Base-by-base conservation (phyloP, 2,797 vertebrate species). In the Xenopus petersii region DNA sequence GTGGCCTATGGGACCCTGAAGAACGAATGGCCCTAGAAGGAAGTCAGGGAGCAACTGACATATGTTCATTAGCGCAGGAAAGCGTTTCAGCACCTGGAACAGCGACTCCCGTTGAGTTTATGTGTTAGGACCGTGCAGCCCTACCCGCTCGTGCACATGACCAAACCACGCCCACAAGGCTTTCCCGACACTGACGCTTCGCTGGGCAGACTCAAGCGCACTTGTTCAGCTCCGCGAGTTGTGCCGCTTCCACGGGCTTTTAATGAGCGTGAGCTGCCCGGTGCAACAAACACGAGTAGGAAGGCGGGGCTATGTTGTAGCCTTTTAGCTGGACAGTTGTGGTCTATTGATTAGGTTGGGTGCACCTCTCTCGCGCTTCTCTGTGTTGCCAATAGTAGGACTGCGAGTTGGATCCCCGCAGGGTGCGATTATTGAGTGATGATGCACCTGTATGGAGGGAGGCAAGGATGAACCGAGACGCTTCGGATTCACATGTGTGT, bases 371-470 rank as follows among this genome's bases (percentile, higher is more conserved):
- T 56, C 15, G 0, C 54, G n/a, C 12, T 26, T 30, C 24, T 64
- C 17, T 30, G 10, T 26, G 5, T 1, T 58, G 26, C 11, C 13
- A 63, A 30, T 13, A 64, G 13, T 36, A 17, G 64, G 64, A 42
- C 58, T 64, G 60, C 56, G 15, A 59, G 11, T n/a, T 47, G 68
- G 68, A 17, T 12, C 5, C 33, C 36, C 2, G 26, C 26, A 21
- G 33, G 13, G 5, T 46, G n/a, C 30, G n/a, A 10, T 51, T n/a
- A 16, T 13, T 10, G 30, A 70, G 42, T 60, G 55, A 70, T 58
- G 63, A 70, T 58, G 63, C 56, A 77, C 71, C 71, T 78, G 70
- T 62, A 73, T 78, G 76, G 76, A 59, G 64, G 42, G 64, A 59
- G 71, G 42, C 58, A 71, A 78, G 61, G 71, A 78, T 73, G 76